Percentiles rank a stretch among this genome's conserved stretches.
These are phyloP conservation scores for Grammatotria lemairii DNA, from an alignment of 2,113 vertebrate species.

Conservation along the genomic window DNA sequence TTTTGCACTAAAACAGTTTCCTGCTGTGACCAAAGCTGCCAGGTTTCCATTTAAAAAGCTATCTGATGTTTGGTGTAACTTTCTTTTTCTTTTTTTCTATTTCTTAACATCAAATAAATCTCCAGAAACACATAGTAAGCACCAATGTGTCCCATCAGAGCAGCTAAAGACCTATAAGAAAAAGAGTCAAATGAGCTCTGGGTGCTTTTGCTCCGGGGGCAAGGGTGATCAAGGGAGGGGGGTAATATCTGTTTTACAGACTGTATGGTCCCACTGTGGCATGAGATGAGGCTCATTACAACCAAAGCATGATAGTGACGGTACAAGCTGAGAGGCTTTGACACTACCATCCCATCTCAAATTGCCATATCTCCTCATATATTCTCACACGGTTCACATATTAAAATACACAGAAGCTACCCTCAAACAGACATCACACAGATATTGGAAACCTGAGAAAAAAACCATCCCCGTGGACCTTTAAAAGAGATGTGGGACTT, in stretches of 20 bases:
- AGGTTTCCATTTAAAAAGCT: background rate
- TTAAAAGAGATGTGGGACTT: background rate
- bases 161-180: background rate
- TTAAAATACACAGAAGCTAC: background rate
- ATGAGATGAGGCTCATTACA: constrained; percentile 16
- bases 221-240: background rate
- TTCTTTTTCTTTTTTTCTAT: background rate
- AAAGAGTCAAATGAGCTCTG: background rate
- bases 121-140: background rate
- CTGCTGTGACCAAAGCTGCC: background rate
- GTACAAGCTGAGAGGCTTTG: background rate
- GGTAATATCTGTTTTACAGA: background rate
- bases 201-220: background rate
- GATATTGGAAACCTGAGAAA: background rate
- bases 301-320: background rate
- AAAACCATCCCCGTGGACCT: background rate
- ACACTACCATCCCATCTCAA: background rate
- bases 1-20: background rate
- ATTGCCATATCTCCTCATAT: background rate
- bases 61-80: background rate
- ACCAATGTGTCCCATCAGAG: background rate
- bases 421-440: background rate
- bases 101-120: background rate
- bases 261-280: constrained; percentile 5
- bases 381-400: background rate